Evolutionary conservation across 2,113 vertebrate species (phyloP).

Genomic region (Tragelaphus imberbis): DNA sequence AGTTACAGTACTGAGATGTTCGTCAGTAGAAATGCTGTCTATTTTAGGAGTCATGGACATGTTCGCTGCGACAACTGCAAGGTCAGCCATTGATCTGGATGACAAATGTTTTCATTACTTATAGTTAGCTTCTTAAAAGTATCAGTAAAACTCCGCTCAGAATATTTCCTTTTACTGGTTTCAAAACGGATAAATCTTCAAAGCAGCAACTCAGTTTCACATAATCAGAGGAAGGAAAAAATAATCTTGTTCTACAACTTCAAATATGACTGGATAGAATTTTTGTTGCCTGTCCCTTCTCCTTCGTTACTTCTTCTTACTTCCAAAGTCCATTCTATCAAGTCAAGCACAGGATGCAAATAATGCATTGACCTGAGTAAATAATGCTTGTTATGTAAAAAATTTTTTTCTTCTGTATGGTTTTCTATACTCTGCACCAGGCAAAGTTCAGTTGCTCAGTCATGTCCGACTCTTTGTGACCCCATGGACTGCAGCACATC

Average conservation of each 20-base stretch:
- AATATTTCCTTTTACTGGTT: background rate
- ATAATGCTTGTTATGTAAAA: background rate
- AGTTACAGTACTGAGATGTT: background rate
- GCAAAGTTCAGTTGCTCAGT: background rate
- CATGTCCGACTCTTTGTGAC: background rate
- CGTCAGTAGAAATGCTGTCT: background rate
- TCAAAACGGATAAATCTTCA: background rate
- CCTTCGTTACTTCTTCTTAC: background rate
- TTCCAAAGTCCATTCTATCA: background rate
- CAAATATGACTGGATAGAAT: background rate
- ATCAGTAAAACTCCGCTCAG: background rate
- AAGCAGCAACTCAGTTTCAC: background rate
- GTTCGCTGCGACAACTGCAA: rapidly evolving
- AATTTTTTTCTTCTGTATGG: background rate
- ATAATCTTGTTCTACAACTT: background rate
- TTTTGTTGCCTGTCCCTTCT: background rate
- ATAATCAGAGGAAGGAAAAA: background rate
- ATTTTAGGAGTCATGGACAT: background rate
- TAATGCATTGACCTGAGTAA: background rate
- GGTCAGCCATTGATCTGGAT: background rate
- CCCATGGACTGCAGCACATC: background rate
- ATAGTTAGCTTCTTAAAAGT: background rate
- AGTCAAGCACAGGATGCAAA: background rate
- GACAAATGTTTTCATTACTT: background rate
- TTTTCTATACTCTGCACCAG: background rate